These are phyloP conservation scores for Phrixothrix hirtus DNA, from an alignment of 2,888 invertebrate genomes.

Conservation along the genomic window DNA sequence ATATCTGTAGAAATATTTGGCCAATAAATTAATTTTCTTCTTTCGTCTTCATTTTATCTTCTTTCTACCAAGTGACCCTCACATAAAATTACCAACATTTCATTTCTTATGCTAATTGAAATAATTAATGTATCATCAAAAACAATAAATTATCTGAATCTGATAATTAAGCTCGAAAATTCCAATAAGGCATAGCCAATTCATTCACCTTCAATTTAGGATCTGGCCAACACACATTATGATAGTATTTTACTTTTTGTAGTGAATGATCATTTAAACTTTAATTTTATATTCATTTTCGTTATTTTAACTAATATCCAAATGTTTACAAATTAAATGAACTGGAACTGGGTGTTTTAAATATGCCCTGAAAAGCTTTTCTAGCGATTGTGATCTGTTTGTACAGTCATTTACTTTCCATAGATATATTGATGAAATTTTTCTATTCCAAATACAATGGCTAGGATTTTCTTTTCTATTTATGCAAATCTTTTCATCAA, in stretches of 20 bases:
- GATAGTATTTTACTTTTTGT: not conserved
- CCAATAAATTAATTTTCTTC: not conserved
- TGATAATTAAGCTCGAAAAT: not conserved
- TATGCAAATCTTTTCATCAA: not conserved
- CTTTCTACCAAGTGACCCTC: not conserved
- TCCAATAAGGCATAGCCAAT: not conserved
- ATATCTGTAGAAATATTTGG: not conserved
- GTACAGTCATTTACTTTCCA: slow-evolving; percentile 30
- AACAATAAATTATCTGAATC: not conserved
- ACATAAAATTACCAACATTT: not conserved
- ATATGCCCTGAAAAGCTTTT: slow-evolving; percentile 21
- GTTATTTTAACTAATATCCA: not conserved
- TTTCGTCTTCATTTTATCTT: not conserved
- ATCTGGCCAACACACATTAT: not conserved
- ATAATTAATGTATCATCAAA: not conserved
- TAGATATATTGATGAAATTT: slow-evolving; percentile 28
- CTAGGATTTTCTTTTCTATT: slow-evolving; percentile 12
- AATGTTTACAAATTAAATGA: not conserved
- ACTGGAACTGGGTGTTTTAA: not conserved
- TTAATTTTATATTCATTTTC: not conserved
- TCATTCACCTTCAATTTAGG: not conserved
- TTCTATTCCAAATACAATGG: slow-evolving; percentile 2
- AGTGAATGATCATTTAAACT: not conserved
- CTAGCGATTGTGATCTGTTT: slow-evolving; percentile 35
- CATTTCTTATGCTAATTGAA: not conserved